Evolutionary conservation across 2,797 vertebrate genomes (phyloP), one percentile per base, ranked within the genome.

Genomic region (Emys orbicularis): DNA sequence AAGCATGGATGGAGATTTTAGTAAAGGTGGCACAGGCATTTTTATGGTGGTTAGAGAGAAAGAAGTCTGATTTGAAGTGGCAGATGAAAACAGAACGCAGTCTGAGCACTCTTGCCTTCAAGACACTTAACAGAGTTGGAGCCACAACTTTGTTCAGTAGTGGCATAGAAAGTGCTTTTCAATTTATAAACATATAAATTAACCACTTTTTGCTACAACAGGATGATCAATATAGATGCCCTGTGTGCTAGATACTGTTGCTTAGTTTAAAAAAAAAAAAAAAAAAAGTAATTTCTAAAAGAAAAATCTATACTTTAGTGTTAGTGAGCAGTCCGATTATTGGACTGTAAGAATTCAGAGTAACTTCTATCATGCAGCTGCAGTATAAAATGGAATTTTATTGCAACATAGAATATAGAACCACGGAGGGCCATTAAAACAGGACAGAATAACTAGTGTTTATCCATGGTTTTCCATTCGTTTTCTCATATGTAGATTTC

Each of bases 141-240:
- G 4, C 4, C 56, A 31, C 13, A n/a, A 0, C 1, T 3, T 25
- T 3, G 2, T 9, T 11, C 49, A 54, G 10, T 41, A 74, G 1
- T 5, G 21, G 53, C 3, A 1, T 5, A 79, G 23, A 88, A 34
- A 79, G 53, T 31, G 12, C 11, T 59, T 54, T 79, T 83, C 23
- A 77, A 25, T 25, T 37, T 41, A 41, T 44, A 25, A 23, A 74
- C 34, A n/a, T 10, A 1, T 5, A 68, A 68, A 68, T 68, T 37
- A 37, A 29, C 1, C 47, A 52, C 29, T 12, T 53, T 16, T 54
- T 81, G 15, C n/a, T 85, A 0, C 23, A 41, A 19, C 10, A 25
- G 21, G 3, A 41, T 61, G 21, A 87, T 5, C 31, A 50, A 47
- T 0, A 29, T 29, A 3, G 0, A 0, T 4, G 10, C 3, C 44